Conservation (phyloP, 1,140 invertebrate genomes). For the Maniola jurtina region DNA sequence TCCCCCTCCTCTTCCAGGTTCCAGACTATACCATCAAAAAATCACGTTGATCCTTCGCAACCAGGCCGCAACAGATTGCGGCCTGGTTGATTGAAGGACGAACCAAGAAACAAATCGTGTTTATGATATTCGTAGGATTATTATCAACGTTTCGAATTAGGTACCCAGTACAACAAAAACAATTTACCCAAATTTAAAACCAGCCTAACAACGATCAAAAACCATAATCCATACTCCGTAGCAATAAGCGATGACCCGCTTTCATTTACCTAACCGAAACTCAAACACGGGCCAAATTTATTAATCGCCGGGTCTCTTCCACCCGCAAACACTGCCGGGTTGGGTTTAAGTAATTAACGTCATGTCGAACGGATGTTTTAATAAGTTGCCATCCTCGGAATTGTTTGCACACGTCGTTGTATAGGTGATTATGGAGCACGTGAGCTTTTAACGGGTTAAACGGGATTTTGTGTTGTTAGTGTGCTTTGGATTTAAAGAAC, state of each 20-base stretch:
- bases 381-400: constrained; percentile 60
- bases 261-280: constrained; percentile 48
- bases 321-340: constrained; percentile 46
- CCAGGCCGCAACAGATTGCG: no score
- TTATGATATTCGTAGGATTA: no score
- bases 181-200: constrained; percentile 12
- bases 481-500: constrained; percentile 10
- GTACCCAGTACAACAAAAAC: neutral
- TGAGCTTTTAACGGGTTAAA: constrained; percentile 37
- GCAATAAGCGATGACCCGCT: constrained; percentile 37
- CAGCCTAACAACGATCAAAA: constrained; percentile 28
- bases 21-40: no score
- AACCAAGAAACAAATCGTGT: neutral
- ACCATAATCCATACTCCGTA: constrained; percentile 34
- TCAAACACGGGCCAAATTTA: constrained; percentile 61
- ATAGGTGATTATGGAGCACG: constrained; percentile 43
- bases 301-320: constrained; percentile 48
- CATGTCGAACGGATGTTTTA: constrained; percentile 65
- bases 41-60: no score
- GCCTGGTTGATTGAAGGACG: neutral
- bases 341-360: constrained; percentile 69
- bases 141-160: no score
- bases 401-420: constrained; percentile 54
- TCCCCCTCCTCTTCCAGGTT: no score
- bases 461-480: constrained; percentile 24